phyloP scores from a whole-genome alignment of 2,888 invertebrate species.

The Cataglyphis rosenhaueri region DNA sequence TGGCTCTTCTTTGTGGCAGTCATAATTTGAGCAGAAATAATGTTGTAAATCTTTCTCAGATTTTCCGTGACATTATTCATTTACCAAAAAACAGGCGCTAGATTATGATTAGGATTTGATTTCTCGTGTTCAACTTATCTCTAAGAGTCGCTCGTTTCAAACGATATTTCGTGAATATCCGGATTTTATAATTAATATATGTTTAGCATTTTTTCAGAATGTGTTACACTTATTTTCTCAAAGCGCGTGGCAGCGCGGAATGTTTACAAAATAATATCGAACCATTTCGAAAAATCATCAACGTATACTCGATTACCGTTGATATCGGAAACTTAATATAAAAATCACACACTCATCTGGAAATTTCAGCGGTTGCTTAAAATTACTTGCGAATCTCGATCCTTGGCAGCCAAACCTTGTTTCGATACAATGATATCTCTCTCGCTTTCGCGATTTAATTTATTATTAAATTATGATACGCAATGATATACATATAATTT shows the following conservation, averaged over 20 bases:
- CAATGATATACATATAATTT: conserved; percentile 13
- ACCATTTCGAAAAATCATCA: conserved; percentile 11
- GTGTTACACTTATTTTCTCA: neutral
- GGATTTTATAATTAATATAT: conserved; percentile 45
- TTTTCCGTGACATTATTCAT: neutral
- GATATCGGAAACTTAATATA: conserved; percentile 21
- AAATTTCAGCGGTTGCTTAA: neutral
- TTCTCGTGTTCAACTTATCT: conserved; percentile 43
- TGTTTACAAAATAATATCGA: conserved; percentile 10
- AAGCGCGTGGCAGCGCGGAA: conserved; percentile 24
- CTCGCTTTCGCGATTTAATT: conserved; percentile 1
- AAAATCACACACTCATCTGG: neutral
- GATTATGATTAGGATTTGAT: conserved; percentile 25
- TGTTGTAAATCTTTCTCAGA: conserved; percentile 19
- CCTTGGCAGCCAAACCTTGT: neutral
- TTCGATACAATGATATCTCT: neutral
- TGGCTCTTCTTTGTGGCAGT: conserved; percentile 29
- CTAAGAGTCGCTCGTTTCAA: conserved; percentile 35
- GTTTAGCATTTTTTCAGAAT: neutral
- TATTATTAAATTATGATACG: conserved; percentile 15
- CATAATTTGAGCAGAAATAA: conserved; percentile 37
- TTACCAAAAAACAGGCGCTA: neutral
- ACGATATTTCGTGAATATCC: conserved; percentile 58
- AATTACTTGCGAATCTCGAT: conserved; percentile 2
- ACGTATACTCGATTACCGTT: conserved; percentile 26